Evolutionary conservation across 1,140 invertebrate species (phyloP).

Genomic region (Nasonia longicornis): DNA sequence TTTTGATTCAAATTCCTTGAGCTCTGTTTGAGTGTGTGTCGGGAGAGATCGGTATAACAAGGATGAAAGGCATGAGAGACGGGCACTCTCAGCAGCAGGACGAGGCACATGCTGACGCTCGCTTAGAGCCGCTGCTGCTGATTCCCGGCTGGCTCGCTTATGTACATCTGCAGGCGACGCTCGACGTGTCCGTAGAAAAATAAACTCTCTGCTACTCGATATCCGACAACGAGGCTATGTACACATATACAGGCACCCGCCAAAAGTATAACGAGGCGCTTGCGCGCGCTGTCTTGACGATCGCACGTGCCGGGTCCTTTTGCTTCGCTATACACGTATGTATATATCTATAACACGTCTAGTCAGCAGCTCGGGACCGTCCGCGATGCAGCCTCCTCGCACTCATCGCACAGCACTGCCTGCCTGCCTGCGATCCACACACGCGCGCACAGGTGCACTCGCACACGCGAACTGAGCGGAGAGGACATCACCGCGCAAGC

Average conservation of each 20-base stretch:
- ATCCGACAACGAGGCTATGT: not conserved
- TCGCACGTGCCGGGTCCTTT: not conserved
- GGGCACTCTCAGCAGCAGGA: constrained; percentile 45
- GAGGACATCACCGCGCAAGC: not conserved
- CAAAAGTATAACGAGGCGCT: too few species aligned
- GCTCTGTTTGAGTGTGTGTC: not conserved
- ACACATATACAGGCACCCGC: not conserved
- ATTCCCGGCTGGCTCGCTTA: not conserved
- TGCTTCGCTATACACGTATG: too few species aligned
- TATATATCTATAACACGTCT: not conserved
- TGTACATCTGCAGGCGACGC: not conserved
- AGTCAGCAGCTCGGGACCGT: not conserved
- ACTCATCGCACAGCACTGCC: not conserved
- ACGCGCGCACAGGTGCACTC: not conserved
- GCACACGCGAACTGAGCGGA: not conserved
- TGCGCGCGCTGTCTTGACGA: not conserved
- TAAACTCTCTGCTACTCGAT: not conserved
- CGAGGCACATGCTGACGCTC: constrained; percentile 35
- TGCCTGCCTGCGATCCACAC: not conserved
- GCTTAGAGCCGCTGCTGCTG: constrained; percentile 35
- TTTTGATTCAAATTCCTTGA: constrained; percentile 5
- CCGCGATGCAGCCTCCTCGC: constrained; percentile 31
- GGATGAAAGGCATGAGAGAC: constrained; percentile 34
- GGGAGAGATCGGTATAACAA: not conserved
- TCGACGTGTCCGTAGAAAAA: not conserved